Evolutionary conservation across 2,797 vertebrate species (phyloP).

Genomic region (Hafferia zeledoni): DNA sequence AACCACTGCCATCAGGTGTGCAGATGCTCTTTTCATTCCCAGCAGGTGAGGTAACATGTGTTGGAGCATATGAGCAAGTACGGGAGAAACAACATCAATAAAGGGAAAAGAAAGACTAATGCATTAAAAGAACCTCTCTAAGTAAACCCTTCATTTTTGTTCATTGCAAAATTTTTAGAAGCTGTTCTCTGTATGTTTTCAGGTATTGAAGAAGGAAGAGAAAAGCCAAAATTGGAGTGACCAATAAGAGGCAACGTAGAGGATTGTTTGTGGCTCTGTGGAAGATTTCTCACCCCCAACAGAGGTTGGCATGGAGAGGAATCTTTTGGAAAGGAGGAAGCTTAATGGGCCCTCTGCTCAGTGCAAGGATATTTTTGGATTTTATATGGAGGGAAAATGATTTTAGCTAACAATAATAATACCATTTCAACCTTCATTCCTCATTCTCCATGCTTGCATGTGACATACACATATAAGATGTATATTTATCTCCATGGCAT

Average conservation of each 20-base stretch:
- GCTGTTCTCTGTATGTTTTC: constrained; percentile 49
- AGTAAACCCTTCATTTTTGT: neutral
- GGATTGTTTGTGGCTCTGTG: neutral
- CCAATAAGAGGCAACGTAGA: neutral
- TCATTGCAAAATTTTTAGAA: neutral
- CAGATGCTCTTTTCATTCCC: constrained; percentile 8
- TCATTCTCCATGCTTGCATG: constrained; percentile 34
- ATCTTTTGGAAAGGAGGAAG: constrained; percentile 6
- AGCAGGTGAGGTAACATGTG: neutral
- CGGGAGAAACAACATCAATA: neutral
- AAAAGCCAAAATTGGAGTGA: constrained; percentile 77
- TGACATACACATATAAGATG: constrained; percentile 16
- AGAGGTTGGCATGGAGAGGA: constrained; percentile 24
- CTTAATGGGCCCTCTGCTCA: neutral
- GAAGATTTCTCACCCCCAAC: neutral
- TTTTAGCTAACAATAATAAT: constrained; percentile 33
- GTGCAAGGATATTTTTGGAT: constrained; percentile 7
- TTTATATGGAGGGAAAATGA: constrained; percentile 27
- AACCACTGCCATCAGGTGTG: constrained; percentile 39
- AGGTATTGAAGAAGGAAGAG: constrained; percentile 80
- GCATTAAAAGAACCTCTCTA: neutral
- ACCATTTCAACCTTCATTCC: constrained; percentile 12
- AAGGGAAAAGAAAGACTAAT: neutral
- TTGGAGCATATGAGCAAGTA: neutral
- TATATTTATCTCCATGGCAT: constrained; percentile 1